Percentiles rank a stretch among this genome's conserved stretches.
Evolutionary conservation across 2,113 vertebrate genomes (phyloP).

Genomic region (Lampris incognitus): DNA sequence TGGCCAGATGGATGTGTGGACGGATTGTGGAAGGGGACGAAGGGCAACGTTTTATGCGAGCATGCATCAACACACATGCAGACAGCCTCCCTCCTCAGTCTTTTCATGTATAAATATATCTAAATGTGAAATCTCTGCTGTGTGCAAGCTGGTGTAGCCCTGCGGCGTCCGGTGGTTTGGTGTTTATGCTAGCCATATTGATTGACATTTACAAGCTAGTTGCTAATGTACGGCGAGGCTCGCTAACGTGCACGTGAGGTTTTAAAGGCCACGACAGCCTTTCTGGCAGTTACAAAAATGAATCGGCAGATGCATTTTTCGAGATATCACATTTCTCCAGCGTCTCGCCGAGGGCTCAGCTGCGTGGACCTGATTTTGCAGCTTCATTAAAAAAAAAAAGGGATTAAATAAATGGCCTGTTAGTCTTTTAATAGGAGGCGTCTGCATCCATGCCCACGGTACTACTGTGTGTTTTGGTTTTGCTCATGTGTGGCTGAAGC

Average conservation of each 20-base stretch:
- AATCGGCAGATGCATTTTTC: too few relatives aligned
- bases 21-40: not conserved
- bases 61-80: too few relatives aligned
- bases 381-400: too few relatives aligned
- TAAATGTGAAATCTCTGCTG: too few relatives aligned
- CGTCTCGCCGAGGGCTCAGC: not conserved
- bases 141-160: not conserved
- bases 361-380: not conserved
- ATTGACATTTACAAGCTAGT: slow-evolving; percentile 7
- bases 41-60: not conserved
- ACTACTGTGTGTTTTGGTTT: not conserved
- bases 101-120: too few relatives aligned
- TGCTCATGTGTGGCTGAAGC: not conserved
- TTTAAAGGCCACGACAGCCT: not conserved
- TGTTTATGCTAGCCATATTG: not conserved
- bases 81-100: too few relatives aligned
- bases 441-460: not conserved
- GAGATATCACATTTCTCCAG: too few relatives aligned
- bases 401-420: not conserved
- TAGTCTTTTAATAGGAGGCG: not conserved
- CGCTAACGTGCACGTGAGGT: not conserved
- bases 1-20: slow-evolving; percentile 9
- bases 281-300: too few relatives aligned
- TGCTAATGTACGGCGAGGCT: slow-evolving; percentile 3
- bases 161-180: not conserved